phyloP scores from a whole-genome alignment of 2,797 vertebrate genomes.

The Pogonophryne albipinna region DNA sequence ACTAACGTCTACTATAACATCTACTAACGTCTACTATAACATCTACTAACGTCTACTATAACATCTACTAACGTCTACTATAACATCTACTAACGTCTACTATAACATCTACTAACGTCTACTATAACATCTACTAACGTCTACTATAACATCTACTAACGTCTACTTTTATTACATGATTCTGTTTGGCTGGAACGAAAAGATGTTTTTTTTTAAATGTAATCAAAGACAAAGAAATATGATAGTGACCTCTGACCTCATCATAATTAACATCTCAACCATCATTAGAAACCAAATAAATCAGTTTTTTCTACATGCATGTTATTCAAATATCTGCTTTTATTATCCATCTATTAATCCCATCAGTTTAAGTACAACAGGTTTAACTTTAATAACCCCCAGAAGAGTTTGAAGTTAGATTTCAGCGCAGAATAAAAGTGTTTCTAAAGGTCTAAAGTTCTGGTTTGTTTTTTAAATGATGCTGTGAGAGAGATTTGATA shows the following conservation, averaged over 20 bases:
- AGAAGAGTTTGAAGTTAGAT: not conserved
- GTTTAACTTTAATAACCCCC: not conserved
- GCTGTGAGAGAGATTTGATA: not conserved
- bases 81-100: too few relatives aligned
- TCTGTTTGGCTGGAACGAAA: too few relatives aligned
- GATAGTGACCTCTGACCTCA: constrained; percentile 24
- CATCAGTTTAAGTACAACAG: not conserved
- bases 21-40: too few relatives aligned
- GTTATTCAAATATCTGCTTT: not conserved
- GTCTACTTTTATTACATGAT: too few relatives aligned
- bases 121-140: too few relatives aligned
- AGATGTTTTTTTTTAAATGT: not conserved
- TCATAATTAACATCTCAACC: not conserved
- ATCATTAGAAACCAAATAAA: not conserved
- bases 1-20: too few relatives aligned
- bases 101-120: too few relatives aligned
- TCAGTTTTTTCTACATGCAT: not conserved
- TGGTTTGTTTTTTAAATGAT: not conserved
- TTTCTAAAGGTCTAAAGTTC: not conserved
- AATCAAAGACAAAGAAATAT: not conserved
- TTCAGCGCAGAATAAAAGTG: not conserved
- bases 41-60: too few relatives aligned
- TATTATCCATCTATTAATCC: not conserved
- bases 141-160: too few relatives aligned
- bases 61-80: too few relatives aligned